phyloP scores from a whole-genome alignment of 2,888 invertebrate genomes.

The Acronicta psi region DNA sequence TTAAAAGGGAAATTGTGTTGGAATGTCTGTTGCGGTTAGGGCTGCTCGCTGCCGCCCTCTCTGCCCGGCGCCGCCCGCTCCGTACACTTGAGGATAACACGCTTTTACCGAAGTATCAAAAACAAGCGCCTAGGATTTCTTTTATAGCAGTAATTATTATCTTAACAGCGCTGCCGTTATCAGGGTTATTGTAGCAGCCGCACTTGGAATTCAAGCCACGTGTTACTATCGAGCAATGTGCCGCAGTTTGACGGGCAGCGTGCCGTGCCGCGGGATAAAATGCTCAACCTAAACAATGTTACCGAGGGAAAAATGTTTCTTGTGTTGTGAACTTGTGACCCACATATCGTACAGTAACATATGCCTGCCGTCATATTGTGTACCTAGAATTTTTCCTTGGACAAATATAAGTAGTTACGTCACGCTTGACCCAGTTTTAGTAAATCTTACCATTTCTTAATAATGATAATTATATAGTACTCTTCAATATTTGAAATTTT shows the following conservation, averaged over 20 bases:
- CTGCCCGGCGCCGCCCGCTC: conserved; percentile 27
- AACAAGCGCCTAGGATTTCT: conserved; percentile 34
- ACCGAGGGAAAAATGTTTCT: conserved; percentile 54
- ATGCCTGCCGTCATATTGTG: conserved; percentile 37
- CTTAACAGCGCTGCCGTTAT: conserved; percentile 37
- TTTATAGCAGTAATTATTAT: conserved; percentile 47
- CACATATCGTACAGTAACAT: conserved; percentile 47
- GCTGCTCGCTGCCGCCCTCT: conserved; percentile 55
- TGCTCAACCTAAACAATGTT: conserved; percentile 55
- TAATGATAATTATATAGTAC: neutral
- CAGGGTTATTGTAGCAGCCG: conserved; percentile 37
- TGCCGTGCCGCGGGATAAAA: conserved; percentile 54
- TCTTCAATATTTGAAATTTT: no score
- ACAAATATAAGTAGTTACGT: conserved; percentile 22
- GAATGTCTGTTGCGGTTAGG: conserved; percentile 73
- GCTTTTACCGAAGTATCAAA: conserved; percentile 47
- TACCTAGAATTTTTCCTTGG: conserved; percentile 24
- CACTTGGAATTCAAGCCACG: conserved; percentile 63
- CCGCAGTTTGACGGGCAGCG: conserved; percentile 61
- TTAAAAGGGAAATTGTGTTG: conserved; percentile 87
- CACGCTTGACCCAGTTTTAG: conserved; percentile 15
- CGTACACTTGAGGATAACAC: conserved; percentile 27
- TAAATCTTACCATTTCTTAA: neutral
- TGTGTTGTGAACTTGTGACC: conserved; percentile 33
- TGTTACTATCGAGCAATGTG: conserved; percentile 60